Evolutionary conservation across 2,888 invertebrate genomes (phyloP).

Genomic region (Lepidochitona cinerea): DNA sequence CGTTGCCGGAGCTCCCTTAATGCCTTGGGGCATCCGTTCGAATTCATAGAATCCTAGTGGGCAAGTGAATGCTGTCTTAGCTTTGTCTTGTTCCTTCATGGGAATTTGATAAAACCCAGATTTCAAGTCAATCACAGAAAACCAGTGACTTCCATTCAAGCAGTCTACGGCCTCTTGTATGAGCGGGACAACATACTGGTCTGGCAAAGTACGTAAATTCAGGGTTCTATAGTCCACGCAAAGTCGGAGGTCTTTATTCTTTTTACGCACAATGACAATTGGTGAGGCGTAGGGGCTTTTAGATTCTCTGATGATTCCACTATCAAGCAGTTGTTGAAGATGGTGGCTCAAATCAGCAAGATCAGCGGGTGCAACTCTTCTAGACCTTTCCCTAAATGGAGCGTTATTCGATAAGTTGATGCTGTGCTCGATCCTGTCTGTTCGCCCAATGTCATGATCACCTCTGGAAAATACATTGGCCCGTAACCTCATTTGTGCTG

Average conservation of each 20-base stretch:
- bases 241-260: not conserved
- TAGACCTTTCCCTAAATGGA: not conserved
- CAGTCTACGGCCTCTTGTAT: slow-evolving; percentile 9
- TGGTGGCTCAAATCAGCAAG: not conserved
- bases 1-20: slow-evolving; percentile 8
- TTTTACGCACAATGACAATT: slow-evolving; percentile 3
- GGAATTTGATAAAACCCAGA: no score
- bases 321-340: not conserved
- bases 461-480: not conserved
- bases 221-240: not conserved
- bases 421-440: not conserved
- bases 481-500: not conserved
- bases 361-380: not conserved
- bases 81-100: slow-evolving; percentile 1
- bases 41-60: slow-evolving; percentile 8
- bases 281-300: slow-evolving; percentile 1
- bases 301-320: not conserved
- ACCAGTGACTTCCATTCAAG: no score
- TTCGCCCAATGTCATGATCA: not conserved
- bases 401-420: not conserved
- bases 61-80: slow-evolving; percentile 7
- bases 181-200: not conserved
- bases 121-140: no score
- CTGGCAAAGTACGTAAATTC: not conserved
- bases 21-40: slow-evolving; percentile 1